Conservation (phyloP, 2,113 vertebrate species). For the Steatornis caripensis region DNA sequence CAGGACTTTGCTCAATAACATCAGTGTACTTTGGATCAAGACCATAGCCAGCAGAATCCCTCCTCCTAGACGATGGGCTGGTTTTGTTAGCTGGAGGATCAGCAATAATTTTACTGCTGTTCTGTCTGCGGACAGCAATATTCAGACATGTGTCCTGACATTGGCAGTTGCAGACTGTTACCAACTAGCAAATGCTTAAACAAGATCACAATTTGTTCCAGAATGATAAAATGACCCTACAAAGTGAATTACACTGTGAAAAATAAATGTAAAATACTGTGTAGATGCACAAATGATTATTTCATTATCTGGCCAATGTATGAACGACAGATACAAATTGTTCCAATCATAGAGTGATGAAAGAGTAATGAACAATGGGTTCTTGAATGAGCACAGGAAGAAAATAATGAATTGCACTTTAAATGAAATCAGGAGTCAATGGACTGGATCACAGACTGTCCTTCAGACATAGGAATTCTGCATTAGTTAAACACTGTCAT, state of each 20-base stretch:
- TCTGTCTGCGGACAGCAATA: background rate
- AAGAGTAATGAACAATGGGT: constrained; percentile 78
- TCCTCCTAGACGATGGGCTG: background rate
- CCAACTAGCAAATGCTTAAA: constrained; percentile 35
- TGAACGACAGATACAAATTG: constrained; percentile 80
- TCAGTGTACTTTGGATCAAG: background rate
- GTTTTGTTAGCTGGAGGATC: background rate
- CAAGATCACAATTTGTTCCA: constrained; percentile 61
- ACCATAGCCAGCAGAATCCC: background rate
- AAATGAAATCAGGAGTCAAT: constrained; percentile 74
- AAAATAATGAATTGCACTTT: constrained; percentile 79
- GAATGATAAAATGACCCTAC: constrained; percentile 69
- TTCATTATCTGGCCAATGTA: constrained; percentile 79
- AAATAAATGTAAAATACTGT: constrained; percentile 70
- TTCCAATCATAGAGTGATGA: constrained; percentile 75
- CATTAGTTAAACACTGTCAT: constrained; percentile 49
- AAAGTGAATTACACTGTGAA: constrained; percentile 70
- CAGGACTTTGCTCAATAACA: background rate
- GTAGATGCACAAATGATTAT: constrained; percentile 77
- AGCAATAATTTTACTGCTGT: background rate
- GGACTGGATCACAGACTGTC: constrained; percentile 70
- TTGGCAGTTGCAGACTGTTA: background rate
- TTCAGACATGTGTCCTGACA: background rate
- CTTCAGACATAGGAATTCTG: constrained; percentile 68
- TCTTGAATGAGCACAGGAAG: constrained; percentile 74